A percentile compares a stretch with the other conserved stretches of the same genome.
Evolutionary conservation across 2,888 invertebrate species (phyloP).

Genomic region (Imbricaverruca yamaguchii): DNA sequence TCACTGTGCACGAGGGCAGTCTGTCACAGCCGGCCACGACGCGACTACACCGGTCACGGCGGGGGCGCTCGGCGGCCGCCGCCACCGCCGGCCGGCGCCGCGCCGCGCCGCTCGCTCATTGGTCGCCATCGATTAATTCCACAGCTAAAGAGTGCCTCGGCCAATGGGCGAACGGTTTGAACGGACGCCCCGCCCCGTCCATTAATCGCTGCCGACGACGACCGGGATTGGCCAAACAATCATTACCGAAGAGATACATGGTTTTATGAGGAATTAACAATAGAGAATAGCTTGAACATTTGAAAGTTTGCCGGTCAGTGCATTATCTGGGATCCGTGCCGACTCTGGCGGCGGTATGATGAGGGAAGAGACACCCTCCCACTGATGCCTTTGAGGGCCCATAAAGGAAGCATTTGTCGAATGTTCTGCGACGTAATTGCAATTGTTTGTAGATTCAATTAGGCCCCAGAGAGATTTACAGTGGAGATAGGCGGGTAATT

Average conservation of each 20-base stretch:
- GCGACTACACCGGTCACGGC: neutral
- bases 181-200: slow-evolving; percentile 11
- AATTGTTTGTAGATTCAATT: slow-evolving; percentile 17
- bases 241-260: slow-evolving; percentile 10
- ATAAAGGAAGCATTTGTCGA: slow-evolving; percentile 18
- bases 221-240: slow-evolving; percentile 2
- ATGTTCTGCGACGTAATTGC: slow-evolving; percentile 10
- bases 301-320: neutral
- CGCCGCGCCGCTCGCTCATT: neutral
- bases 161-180: neutral
- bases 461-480: neutral
- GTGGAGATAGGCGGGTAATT: neutral
- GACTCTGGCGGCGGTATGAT: neutral
- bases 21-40: neutral
- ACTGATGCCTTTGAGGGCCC: neutral
- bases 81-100: neutral
- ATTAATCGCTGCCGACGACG: neutral
- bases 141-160: neutral
- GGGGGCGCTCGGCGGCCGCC: neutral
- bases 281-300: slow-evolving; percentile 17
- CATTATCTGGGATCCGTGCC: neutral
- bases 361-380: slow-evolving; percentile 10
- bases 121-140: slow-evolving; percentile 16
- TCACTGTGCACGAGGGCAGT: neutral
- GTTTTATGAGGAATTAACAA: slow-evolving; percentile 19